Evolutionary conservation across 2,797 vertebrate species (phyloP).

Genomic region (Typhlichthys eigenmanni): DNA sequence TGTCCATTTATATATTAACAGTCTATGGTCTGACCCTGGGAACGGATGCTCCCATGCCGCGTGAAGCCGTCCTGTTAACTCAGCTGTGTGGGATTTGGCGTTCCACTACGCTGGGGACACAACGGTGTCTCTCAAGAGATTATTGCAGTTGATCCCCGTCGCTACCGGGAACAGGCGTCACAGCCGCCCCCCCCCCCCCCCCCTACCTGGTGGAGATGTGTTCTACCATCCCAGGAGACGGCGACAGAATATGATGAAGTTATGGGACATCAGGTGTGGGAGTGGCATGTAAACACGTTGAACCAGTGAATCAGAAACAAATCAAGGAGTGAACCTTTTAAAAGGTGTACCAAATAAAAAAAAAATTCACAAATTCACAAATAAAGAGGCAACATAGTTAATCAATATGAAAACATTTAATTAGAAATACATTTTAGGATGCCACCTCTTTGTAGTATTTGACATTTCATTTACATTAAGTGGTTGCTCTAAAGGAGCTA

Average conservation of each 20-base stretch:
- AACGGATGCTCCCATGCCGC: constrained; percentile 4
- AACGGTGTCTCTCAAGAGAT: constrained; percentile 32
- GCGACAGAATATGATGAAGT: too few species aligned
- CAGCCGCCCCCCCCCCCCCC: too few species aligned
- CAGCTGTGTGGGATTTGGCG: constrained; percentile 64
- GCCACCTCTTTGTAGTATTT: not conserved
- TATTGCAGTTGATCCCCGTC: constrained; percentile 48
- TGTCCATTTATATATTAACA: too few species aligned
- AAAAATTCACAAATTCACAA: too few species aligned
- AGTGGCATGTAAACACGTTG: not conserved
- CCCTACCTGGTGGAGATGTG: too few species aligned
- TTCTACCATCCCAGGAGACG: too few species aligned
- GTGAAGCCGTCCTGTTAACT: constrained; percentile 48
- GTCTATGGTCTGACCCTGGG: not conserved
- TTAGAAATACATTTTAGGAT: constrained; percentile 26
- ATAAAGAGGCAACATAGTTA: not conserved
- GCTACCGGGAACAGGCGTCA: constrained; percentile 23
- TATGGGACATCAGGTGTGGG: too few species aligned
- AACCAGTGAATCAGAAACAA: not conserved
- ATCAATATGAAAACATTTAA: constrained; percentile 27
- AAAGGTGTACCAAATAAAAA: too few species aligned
- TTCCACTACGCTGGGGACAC: constrained; percentile 19
- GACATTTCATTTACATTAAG: not conserved
- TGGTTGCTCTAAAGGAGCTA: too few species aligned
- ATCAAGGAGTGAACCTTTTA: too few species aligned